Evolutionary conservation across 1,140 invertebrate species (phyloP), one percentile per base, ranked within the genome.

Genomic region (Tetramorium simillimum): DNA sequence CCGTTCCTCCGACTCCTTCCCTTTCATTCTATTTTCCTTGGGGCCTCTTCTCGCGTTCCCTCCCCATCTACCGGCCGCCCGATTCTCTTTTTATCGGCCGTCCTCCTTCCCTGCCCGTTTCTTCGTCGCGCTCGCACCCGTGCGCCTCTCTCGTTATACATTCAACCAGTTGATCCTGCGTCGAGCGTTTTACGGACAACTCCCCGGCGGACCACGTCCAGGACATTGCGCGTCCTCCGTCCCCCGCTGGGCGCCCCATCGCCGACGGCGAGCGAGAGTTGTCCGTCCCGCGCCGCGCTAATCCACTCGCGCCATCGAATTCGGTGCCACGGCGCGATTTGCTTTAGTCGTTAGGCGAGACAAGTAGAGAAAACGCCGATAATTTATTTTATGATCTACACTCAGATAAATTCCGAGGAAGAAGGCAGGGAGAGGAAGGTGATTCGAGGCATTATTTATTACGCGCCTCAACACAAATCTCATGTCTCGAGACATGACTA

Each of bases 191-290:
- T 62, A 70, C 60, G 67, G 84, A 89, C 89, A 46, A 91, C 89
- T 91, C 84, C 86, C 86, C 88, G 14, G 9, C 63, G 90, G 85
- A 65, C 75, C 40, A 24, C 37, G 81, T 90, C 80, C 90, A 89
- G 92, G 88, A 92, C 89, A 90, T 90, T 86, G 90, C 90, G 90
- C 88, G 86, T 89, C 85, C 90, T 91, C n/a, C 18, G 89, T n/a
- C n/a, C 88, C 92, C 92, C 88, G 88, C 91, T 92, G 92, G 40
- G 89, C 70, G 69, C 56, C 56, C 60, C 87, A 56, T 88, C 82
- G 89, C 77, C n/a, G 81, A 88, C 90, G 88, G 88, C 90, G 82
- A 90, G 37, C 75, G 56, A 91, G 56, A 91, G 78, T 85, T 78
- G 80, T 88, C 84, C 88, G 60, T 88, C 86, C 49, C 58, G 65